Evolutionary conservation across 2,113 vertebrate genomes (phyloP), one percentile per base, ranked within the genome.

Genomic region (Fulmarus glacialis): DNA sequence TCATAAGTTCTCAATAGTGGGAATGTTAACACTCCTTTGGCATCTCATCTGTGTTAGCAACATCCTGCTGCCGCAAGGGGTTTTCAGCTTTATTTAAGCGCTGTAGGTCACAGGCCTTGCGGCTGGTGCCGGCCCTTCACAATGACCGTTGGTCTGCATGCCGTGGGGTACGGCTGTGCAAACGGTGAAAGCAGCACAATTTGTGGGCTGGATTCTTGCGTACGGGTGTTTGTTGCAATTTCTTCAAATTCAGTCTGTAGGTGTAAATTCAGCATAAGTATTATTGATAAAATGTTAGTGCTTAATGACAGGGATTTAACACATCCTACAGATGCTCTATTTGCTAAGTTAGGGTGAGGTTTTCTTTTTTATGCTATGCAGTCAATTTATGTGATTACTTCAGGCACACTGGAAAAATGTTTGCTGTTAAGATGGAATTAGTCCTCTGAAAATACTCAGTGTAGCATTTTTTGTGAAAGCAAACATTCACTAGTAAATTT

Each of bases 121-220:
- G 7, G 55, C 58, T n/a, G n/a, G n/a, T n/a, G n/a, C n/a, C n/a
- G n/a, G n/a, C n/a, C n/a, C n/a, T n/a, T n/a, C n/a, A n/a, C n/a
- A n/a, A n/a, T n/a, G 60, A 11, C 26, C 9, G 0, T 0, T 2
- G 32, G 3, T 9, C 30, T 7, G 42, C 19, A 20, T 34, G 18
- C 38, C 30, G 6, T 2, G 20, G 55, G 23, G 4, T 12, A 14
- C 2, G 3, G 84, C 30, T 11, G 22, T 19, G 68, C 42, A 7
- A 4, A 15, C 4, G 2, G 9, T 14, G n/a, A 19, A 24, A 12
- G 8, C 5, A 0, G 42, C 45, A 42, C 50, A 26, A 3, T n/a
- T 15, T 36, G 17, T 4, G 1, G 59, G 22, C 64, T 55, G 55
- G 40, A 14, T 18, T 40, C 58, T n/a, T 18, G n/a, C 4, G 3